Evolutionary conservation across 2,113 vertebrate genomes (phyloP).

Genomic region (Potamarius usumacintae): DNA sequence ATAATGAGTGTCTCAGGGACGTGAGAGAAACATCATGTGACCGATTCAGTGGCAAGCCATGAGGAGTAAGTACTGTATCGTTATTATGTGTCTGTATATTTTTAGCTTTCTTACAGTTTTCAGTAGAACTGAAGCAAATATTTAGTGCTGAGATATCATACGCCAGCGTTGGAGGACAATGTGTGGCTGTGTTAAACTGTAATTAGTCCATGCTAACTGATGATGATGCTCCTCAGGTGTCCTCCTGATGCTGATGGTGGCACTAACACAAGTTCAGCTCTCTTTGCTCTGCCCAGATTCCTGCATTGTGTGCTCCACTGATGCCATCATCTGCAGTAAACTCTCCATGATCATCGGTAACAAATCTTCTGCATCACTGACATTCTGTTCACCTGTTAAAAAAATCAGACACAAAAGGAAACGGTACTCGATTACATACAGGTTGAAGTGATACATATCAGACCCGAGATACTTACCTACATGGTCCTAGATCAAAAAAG

Average conservation of each 20-base stretch:
- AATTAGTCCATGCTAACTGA: constrained; percentile 14
- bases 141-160: neutral
- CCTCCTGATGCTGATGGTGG: constrained; percentile 64
- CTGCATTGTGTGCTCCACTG: constrained; percentile 67
- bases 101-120: neutral
- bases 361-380: neutral
- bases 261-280: constrained; percentile 49
- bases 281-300: constrained; percentile 66
- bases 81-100: neutral
- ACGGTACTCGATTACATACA: neutral
- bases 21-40: constrained; percentile 6
- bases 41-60: constrained; percentile 47
- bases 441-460: neutral
- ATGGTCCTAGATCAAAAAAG: neutral
- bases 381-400: neutral
- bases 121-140: neutral
- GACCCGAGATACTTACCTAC: neutral
- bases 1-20: neutral
- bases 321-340: constrained; percentile 72
- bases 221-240: constrained; percentile 62
- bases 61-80: constrained; percentile 48
- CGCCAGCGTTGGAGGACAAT: too few relatives aligned
- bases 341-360: constrained; percentile 70
- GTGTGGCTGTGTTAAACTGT: neutral
- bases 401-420: neutral